Evolutionary conservation across 2,888 invertebrate genomes (phyloP).

Genomic region (Pristionchus japonicus): DNA sequence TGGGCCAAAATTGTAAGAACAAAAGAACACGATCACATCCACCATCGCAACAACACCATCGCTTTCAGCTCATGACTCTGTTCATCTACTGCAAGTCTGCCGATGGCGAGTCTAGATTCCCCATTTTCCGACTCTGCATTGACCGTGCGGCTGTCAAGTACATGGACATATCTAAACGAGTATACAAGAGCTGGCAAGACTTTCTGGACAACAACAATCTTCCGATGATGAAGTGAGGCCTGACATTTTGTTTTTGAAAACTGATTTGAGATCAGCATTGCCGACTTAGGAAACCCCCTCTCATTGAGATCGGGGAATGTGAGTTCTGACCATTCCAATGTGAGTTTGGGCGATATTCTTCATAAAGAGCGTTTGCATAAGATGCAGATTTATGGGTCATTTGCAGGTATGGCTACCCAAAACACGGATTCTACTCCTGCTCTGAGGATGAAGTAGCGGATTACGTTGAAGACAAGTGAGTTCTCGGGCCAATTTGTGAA

Average conservation of each 20-base stretch:
- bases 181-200: conserved; percentile 44
- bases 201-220: conserved; percentile 47
- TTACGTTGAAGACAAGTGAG: conserved; percentile 20
- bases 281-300: not conserved
- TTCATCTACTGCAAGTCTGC: conserved; percentile 47
- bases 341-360: no score
- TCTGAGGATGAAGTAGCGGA: not conserved
- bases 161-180: conserved; percentile 39
- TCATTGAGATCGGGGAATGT: not conserved
- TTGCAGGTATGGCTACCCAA: conserved; percentile 21
- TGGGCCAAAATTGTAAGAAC: not conserved
- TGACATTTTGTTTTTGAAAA: no score
- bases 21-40: not conserved
- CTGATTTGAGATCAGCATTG: no score
- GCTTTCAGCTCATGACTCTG: conserved; percentile 40
- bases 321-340: not conserved
- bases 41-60: no score
- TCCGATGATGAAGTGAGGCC: conserved; percentile 47
- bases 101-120: conserved; percentile 23
- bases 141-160: conserved; percentile 34
- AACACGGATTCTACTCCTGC: conserved; percentile 47
- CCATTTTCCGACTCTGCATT: conserved; percentile 41
- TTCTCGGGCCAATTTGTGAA: not conserved
- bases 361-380: no score
- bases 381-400: not conserved